Conservation (phyloP, 1,140 invertebrate species). For the Drosophila lacertosa region DNA sequence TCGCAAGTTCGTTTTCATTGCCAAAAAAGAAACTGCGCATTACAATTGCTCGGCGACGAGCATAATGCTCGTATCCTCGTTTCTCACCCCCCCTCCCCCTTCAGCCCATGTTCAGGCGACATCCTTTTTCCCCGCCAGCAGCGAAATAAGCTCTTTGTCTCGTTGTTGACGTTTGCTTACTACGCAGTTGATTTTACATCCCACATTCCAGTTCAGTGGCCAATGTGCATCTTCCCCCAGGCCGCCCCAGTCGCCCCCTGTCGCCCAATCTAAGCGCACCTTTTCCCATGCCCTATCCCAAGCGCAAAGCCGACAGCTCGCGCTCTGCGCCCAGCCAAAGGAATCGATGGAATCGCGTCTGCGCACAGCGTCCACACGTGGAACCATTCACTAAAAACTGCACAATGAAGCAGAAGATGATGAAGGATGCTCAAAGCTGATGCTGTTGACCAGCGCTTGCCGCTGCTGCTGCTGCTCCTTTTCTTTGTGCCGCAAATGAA, state of each 20-base stretch:
- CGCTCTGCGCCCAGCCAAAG: background rate
- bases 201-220: conserved; percentile 29
- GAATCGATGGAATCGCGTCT: conserved; percentile 66
- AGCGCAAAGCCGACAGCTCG: conserved; percentile 44
- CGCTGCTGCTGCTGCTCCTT: background rate
- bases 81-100: background rate
- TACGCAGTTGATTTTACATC: conserved; percentile 80
- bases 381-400: conserved; percentile 69
- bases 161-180: conserved; percentile 71
- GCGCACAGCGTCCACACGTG: conserved; percentile 51
- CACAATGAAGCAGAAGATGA: conserved; percentile 25
- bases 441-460: conserved; percentile 34
- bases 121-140: background rate
- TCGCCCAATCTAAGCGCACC: background rate
- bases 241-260: background rate
- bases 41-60: conserved; percentile 36
- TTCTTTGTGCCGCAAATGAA: conserved; percentile 19
- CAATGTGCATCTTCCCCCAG: background rate
- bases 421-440: conserved; percentile 24
- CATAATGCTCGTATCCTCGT: conserved; percentile 37
- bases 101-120: no score
- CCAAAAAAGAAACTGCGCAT: conserved; percentile 66
- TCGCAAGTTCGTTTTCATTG: conserved; percentile 41
- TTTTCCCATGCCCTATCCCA: conserved; percentile 72
- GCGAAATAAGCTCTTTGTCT: conserved; percentile 34